These are phyloP conservation scores for Tricholaema leucomelas DNA, from an alignment of 2,113 vertebrate genomes.

Conservation along the genomic window DNA sequence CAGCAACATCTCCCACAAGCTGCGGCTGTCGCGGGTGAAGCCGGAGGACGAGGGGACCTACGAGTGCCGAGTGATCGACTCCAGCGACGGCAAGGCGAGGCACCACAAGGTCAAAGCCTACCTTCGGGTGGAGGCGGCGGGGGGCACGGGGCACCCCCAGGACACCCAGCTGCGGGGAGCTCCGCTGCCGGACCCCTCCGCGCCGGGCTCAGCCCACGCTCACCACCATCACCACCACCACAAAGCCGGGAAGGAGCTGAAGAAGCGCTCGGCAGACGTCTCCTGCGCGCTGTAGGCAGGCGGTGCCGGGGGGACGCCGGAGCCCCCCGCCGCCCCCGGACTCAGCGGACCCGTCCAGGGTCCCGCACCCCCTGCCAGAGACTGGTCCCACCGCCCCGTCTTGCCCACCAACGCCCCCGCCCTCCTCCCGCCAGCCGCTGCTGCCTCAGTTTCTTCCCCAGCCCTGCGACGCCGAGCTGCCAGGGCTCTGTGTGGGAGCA, in stretches of 20 bases:
- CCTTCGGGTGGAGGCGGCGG: constrained; percentile 82
- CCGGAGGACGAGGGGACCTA: constrained; percentile 90
- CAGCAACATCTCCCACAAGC: constrained; percentile 98
- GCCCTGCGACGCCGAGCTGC: neutral
- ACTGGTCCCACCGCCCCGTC: neutral
- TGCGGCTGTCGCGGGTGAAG: constrained; percentile 92
- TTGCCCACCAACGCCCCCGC: constrained; percentile 12
- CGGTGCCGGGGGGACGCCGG: neutral
- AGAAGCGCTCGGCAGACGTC: constrained; percentile 78
- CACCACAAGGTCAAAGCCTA: constrained; percentile 93
- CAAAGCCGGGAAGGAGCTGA: constrained; percentile 80
- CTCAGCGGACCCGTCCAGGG: constrained; percentile 1
- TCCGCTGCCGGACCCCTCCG: constrained; percentile 43
- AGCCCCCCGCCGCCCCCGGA: neutral
- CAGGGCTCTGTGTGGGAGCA: neutral
- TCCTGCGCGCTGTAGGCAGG: constrained; percentile 82
- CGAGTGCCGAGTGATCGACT: constrained; percentile 94
- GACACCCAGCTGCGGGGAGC: constrained; percentile 67
- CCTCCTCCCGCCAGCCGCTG: neutral
- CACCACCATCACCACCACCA: constrained; percentile 75
- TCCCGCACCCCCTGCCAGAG: neutral
- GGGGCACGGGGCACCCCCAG: constrained; percentile 73
- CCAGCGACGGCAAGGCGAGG: constrained; percentile 86
- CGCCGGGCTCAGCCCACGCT: neutral
- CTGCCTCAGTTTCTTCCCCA: neutral